Conservation (phyloP, 2,888 invertebrate genomes). For the Acanthopleura granulata region DNA sequence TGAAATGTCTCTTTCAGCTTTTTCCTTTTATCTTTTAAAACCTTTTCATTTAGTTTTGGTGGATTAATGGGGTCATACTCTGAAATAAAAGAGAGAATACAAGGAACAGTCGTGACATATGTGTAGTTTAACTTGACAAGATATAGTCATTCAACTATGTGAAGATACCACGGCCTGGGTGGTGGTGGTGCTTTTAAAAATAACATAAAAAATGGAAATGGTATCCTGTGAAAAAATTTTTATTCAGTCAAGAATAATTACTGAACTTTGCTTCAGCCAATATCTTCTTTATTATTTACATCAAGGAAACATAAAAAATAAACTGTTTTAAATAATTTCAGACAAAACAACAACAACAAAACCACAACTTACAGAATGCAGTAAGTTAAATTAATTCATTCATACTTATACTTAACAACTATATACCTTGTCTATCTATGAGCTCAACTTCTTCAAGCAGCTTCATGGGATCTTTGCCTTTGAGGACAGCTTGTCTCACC, state of each 20-base stretch:
- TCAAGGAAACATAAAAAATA: too few relatives aligned
- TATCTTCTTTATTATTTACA: too few relatives aligned
- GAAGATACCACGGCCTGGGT: too few relatives aligned
- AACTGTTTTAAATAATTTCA: background rate
- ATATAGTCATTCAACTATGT: too few relatives aligned
- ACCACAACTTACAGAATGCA: conserved; percentile 5
- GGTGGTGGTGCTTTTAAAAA: too few relatives aligned
- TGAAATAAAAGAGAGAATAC: conserved; percentile 69
- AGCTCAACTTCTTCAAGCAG: conserved; percentile 96
- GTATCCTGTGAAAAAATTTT: too few relatives aligned
- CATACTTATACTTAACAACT: background rate
- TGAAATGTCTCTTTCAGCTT: conserved; percentile 96
- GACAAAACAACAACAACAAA: conserved; percentile 16
- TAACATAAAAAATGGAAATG: too few relatives aligned
- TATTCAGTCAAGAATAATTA: too few relatives aligned
- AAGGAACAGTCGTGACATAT: conserved; percentile 3
- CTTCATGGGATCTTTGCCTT: conserved; percentile 97
- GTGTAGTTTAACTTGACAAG: too few relatives aligned
- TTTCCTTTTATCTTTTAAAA: conserved; percentile 94
- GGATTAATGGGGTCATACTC: conserved; percentile 96
- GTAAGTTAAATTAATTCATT: too few relatives aligned
- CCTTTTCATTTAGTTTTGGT: conserved; percentile 95
- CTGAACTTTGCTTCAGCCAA: too few relatives aligned
- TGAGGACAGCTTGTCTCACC: conserved; percentile 95
- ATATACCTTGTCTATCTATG: conserved; percentile 96